Conservation (phyloP, 2,888 invertebrate genomes). For the Drosophila picticornis region DNA sequence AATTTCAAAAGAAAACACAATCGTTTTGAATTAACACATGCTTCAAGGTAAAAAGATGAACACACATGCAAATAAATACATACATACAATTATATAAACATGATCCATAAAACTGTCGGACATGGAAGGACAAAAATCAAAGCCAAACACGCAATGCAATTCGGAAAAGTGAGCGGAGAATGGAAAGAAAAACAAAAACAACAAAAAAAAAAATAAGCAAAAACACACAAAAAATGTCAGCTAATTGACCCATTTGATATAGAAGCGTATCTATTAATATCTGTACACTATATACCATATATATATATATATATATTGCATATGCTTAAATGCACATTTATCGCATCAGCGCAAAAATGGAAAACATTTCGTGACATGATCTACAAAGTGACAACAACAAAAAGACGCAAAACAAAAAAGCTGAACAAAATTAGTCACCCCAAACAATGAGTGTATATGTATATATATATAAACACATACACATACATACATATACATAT, state of each 20-base stretch:
- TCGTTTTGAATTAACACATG: slow-evolving; percentile 8
- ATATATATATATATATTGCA: slow-evolving; percentile 1
- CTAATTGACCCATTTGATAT: slow-evolving; percentile 58
- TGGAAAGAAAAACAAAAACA: slow-evolving; percentile 16
- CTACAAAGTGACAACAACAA: slow-evolving; percentile 39
- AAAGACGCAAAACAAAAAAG: slow-evolving; percentile 41
- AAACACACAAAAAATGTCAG: slow-evolving; percentile 12
- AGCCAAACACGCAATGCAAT: slow-evolving; percentile 33
- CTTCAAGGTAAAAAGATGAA: slow-evolving; percentile 16
- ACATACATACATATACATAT: neutral
- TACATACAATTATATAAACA: neutral
- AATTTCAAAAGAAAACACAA: neutral
- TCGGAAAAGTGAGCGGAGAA: slow-evolving; percentile 43
- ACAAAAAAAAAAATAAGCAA: slow-evolving; percentile 1
- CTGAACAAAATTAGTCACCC: slow-evolving; percentile 64
- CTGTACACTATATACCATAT: neutral
- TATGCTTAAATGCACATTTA: slow-evolving; percentile 29
- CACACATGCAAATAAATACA: neutral
- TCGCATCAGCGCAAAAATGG: slow-evolving; percentile 51
- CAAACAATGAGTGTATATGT: slow-evolving; percentile 44
- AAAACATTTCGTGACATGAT: slow-evolving; percentile 73
- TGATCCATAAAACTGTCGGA: slow-evolving; percentile 42
- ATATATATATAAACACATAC: slow-evolving; percentile 31
- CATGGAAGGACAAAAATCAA: slow-evolving; percentile 48
- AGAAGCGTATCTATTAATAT: slow-evolving; percentile 21